A percentile compares a stretch with the other conserved stretches of the same genome.
These are phyloP conservation scores for Hypolimnas misippus DNA, from an alignment of 2,888 invertebrate species.

Conservation along the genomic window DNA sequence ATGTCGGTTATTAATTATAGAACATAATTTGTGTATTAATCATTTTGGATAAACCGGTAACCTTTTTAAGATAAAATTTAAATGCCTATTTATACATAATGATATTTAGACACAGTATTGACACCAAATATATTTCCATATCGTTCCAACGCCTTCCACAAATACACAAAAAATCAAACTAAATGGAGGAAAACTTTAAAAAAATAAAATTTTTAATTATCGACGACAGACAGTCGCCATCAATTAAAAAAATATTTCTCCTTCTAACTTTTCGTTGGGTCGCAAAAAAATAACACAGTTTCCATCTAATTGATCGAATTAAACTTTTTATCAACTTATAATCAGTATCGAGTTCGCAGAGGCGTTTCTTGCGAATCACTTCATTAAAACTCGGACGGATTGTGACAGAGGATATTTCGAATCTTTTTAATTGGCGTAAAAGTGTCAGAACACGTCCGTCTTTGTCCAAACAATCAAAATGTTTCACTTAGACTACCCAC, in stretches of 20 bases:
- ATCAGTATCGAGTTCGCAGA: conserved; percentile 21
- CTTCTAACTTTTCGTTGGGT: neutral
- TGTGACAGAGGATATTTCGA: conserved; percentile 50
- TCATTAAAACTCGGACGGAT: conserved; percentile 26
- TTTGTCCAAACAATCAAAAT: conserved; percentile 34
- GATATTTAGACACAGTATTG: too few relatives aligned
- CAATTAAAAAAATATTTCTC: neutral
- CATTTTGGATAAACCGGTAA: neutral
- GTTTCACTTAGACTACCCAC: conserved; percentile 62
- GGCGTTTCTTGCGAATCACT: conserved; percentile 32
- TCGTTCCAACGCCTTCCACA: too few relatives aligned
- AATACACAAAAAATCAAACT: too few relatives aligned
- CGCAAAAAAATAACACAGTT: conserved; percentile 1
- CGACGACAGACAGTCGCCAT: neutral
- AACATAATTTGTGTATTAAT: neutral
- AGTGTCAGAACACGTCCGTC: conserved; percentile 47
- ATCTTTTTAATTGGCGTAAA: conserved; percentile 54
- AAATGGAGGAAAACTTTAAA: too few relatives aligned
- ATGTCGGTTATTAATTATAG: neutral
- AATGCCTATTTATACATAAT: too few relatives aligned
- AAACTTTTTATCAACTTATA: conserved; percentile 15
- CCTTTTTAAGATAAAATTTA: neutral
- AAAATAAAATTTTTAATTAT: neutral
- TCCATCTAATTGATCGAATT: conserved; percentile 26
- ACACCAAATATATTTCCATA: too few relatives aligned